Base-by-base conservation (phyloP, 2,888 invertebrate species). In the Apoda limacodes region DNA sequence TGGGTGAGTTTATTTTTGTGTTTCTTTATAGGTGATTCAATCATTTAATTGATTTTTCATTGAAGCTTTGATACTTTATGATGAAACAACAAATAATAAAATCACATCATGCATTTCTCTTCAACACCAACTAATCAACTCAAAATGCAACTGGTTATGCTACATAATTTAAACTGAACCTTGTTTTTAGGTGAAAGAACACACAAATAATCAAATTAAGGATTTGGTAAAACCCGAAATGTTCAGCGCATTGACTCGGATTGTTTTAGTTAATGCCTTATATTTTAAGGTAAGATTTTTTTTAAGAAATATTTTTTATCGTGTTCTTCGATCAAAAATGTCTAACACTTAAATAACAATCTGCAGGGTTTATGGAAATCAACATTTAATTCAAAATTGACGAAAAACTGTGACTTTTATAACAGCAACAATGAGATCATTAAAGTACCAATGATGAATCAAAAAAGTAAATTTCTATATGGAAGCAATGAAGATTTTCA, bases 231-330 rank as follows among this genome's bases (percentile, higher is more conserved):
- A 69, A 1, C 28, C 85, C 1, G 72, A 63, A 12, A 59, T 72
- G 37, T 51, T 93, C 2, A 48, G 63, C 46, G 21, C 6, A 0
- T 37, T 52, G 0, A 91, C 92, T 0, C 72, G 83, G 22, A 68
- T 89, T 39, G 83, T 94, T 2, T 81, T 95, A 4, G 85, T 92
- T 1, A 95, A 93, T 60, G 93, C 93, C 0, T 85, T 95, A 24
- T 92, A 93, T 57, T 95, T 95, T 68, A 93, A 93, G 75, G 85
- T 83, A 49, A 40, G 17, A 6, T 17, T 17, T 7, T 17, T n/a
- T n/a, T n/a, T n/a, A n/a, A n/a, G n/a, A n/a, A n/a, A n/a, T n/a
- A n/a, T n/a, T n/a, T n/a, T n/a, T n/a, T n/a, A n/a, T n/a, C n/a
- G n/a, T n/a, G n/a, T n/a, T n/a, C n/a, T n/a, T 17, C 17, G 5